Evolutionary conservation across 2,797 vertebrate species (phyloP).

Genomic region (Scolopax bukidnonensis): DNA sequence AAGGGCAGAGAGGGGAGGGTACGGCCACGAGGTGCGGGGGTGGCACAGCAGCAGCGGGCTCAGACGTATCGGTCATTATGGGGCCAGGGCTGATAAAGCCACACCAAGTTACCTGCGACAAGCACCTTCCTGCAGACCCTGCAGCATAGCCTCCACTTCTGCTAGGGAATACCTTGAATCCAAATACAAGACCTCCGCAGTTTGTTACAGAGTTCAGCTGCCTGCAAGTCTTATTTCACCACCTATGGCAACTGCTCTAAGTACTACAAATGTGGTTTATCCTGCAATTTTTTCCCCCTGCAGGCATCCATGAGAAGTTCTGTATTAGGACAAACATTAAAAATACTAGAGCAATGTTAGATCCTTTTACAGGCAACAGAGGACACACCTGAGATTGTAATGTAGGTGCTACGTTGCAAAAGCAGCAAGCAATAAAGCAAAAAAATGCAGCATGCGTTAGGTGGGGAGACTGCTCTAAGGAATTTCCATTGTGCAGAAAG

Average conservation of each 20-base stretch:
- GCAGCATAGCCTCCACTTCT: neutral
- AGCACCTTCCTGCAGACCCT: neutral
- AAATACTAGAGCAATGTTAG: constrained; percentile 9
- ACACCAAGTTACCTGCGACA: neutral
- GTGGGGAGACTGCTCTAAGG: neutral
- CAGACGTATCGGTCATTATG: accelerated
- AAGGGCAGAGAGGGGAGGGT: neutral
- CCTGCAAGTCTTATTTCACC: neutral
- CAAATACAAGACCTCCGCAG: neutral
- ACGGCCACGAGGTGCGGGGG: neutral
- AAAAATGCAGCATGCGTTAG: neutral
- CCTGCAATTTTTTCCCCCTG: neutral
- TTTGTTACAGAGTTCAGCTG: neutral
- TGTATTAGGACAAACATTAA: constrained; percentile 24
- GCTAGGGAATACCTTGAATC: neutral
- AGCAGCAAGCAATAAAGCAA: constrained; percentile 55
- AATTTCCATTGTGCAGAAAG: neutral
- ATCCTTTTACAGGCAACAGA: neutral
- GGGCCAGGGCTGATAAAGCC: neutral
- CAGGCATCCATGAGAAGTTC: neutral
- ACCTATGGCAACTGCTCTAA: neutral
- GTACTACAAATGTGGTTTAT: neutral
- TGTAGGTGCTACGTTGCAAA: neutral
- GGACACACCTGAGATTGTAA: constrained; percentile 1
- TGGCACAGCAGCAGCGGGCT: neutral